Conservation (phyloP, 2,113 vertebrate species). For the Pyxicephalus adspersus region DNA sequence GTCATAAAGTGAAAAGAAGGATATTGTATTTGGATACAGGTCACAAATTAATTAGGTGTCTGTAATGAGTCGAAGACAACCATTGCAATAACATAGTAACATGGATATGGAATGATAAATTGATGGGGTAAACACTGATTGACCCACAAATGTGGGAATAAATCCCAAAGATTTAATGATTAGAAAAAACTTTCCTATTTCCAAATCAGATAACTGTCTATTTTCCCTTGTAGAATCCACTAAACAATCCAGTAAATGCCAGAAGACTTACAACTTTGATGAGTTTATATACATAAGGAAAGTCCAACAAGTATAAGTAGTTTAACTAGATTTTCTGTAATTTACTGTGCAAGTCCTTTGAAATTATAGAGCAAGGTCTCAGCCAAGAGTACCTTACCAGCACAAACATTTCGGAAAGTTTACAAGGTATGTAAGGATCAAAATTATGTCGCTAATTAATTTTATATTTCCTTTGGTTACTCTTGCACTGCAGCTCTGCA, state of each 20-base stretch:
- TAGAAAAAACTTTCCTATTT: too few species aligned
- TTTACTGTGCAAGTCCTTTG: constrained; percentile 13
- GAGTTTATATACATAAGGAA: constrained; percentile 1
- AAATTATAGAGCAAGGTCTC: constrained; percentile 60
- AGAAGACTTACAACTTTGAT: not conserved
- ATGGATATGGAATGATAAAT: too few species aligned
- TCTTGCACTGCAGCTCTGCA: constrained; percentile 66
- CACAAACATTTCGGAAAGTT: constrained; percentile 71
- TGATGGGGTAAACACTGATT: too few species aligned
- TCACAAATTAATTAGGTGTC: too few species aligned
- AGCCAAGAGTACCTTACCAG: constrained; percentile 70
- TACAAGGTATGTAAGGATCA: constrained; percentile 74
- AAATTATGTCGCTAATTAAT: constrained; percentile 80
- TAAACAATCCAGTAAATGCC: not conserved
- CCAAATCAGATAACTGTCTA: too few species aligned
- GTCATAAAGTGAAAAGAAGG: too few species aligned
- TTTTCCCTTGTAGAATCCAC: too few species aligned
- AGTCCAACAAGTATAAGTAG: constrained; percentile 39
- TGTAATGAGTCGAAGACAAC: too few species aligned
- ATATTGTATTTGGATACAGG: too few species aligned
- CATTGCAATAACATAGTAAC: too few species aligned
- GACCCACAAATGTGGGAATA: too few species aligned
- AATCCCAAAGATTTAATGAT: too few species aligned
- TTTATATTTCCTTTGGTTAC: constrained; percentile 78
- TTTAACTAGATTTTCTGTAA: constrained; percentile 24